Evolutionary conservation across 2,888 invertebrate species (phyloP).

Genomic region (Orthosia incerta): DNA sequence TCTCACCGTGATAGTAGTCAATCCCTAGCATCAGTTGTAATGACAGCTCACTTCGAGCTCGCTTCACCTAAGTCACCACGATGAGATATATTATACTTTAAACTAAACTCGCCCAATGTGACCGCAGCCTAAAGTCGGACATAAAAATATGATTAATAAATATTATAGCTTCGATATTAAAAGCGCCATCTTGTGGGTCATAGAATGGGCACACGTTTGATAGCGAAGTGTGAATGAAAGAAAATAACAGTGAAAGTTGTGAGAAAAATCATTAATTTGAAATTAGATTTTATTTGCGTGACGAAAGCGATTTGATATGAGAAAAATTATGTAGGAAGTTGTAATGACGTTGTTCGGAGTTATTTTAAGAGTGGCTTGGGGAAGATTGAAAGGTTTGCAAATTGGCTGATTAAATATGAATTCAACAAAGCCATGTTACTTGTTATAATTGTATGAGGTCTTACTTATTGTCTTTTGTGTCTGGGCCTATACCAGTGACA

Average conservation of each 20-base stretch:
- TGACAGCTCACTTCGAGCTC: too few species aligned
- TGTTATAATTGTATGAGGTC: too few species aligned
- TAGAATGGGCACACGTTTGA: slow-evolving; percentile 22
- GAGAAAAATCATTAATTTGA: slow-evolving; percentile 54
- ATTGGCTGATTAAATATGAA: background rate
- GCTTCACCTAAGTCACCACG: too few species aligned
- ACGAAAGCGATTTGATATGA: slow-evolving; percentile 56
- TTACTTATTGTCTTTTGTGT: too few species aligned
- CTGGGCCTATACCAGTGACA: too few species aligned
- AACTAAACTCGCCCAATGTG: slow-evolving; percentile 5
- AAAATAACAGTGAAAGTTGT: slow-evolving; percentile 61
- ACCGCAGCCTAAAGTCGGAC: slow-evolving; percentile 2
- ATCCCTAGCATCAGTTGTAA: too few species aligned
- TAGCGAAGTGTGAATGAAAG: slow-evolving; percentile 41
- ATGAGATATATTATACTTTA: background rate
- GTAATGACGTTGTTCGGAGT: slow-evolving; percentile 18
- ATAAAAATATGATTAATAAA: slow-evolving; percentile 46
- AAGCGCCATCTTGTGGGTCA: slow-evolving; percentile 34
- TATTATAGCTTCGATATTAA: slow-evolving; percentile 35
- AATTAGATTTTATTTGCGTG: slow-evolving; percentile 58
- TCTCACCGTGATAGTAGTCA: too few species aligned
- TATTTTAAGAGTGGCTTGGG: slow-evolving; percentile 1
- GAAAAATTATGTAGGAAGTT: slow-evolving; percentile 53
- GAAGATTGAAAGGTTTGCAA: background rate
- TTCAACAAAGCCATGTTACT: too few species aligned